A percentile compares a stretch with the other conserved stretches of the same genome.
Conservation (phyloP, 2,113 vertebrate genomes). For the Cebidichthys violaceus region DNA sequence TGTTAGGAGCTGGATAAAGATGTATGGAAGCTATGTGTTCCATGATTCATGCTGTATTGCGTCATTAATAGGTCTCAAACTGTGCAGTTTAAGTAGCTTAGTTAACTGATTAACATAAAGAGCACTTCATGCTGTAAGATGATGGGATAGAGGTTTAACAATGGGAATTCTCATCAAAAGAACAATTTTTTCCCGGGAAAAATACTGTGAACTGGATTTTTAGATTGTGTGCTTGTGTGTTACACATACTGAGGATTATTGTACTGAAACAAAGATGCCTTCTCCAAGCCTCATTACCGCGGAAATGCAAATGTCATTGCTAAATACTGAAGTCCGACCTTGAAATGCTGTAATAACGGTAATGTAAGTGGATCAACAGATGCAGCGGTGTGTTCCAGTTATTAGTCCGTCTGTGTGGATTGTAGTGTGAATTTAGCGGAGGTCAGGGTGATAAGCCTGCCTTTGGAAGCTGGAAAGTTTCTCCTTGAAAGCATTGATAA, state of each 20-base stretch:
- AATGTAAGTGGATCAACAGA: constrained; percentile 11
- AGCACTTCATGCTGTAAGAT: constrained; percentile 26
- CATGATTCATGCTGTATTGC: constrained; percentile 50
- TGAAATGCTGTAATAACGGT: constrained; percentile 8
- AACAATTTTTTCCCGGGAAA: neutral
- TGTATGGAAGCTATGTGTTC: constrained; percentile 46
- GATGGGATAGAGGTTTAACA: constrained; percentile 3
- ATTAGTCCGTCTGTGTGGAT: neutral
- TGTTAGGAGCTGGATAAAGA: constrained; percentile 62
- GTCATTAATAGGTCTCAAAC: constrained; percentile 58
- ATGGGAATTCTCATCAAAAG: constrained; percentile 11
- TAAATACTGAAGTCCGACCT: neutral
- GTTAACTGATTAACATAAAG: constrained; percentile 60
- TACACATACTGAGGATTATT: neutral
- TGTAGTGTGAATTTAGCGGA: neutral
- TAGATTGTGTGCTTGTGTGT: neutral
- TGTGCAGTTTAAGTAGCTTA: constrained; percentile 62
- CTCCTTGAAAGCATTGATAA: neutral
- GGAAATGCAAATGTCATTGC: neutral
- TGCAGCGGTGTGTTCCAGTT: neutral
- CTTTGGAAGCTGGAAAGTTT: neutral
- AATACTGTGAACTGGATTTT: neutral
- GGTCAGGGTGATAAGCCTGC: neutral
- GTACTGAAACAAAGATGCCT: neutral
- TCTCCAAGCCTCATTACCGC: neutral